Base-by-base conservation (phyloP, 2,113 vertebrate species). In the Phylloscopus trochilus region DNA sequence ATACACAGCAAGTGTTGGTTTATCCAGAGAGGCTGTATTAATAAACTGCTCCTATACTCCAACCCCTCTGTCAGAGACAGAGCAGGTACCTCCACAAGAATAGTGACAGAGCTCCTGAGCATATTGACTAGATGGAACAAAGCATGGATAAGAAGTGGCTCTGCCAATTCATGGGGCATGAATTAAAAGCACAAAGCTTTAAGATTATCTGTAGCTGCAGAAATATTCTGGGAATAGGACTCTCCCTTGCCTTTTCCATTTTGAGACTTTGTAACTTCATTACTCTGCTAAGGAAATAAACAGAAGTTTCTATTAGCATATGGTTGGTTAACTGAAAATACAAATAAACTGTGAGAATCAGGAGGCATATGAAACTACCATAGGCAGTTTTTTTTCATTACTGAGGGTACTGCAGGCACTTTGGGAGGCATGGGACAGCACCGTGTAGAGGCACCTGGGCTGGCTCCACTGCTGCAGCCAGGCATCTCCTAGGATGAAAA, bases 341-440 rank as follows among this genome's bases (percentile, higher is more conserved):
- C 23, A 63, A 63, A 81, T n/a, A 62, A 87, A 73, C 4, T 9
- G 1, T 58, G 82, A 90, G 21, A 64, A 87, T 60, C 15, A 22
- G 76, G 63, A 80, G 17, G 6, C n/a, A n/a, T n/a, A n/a, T n/a
- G n/a, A n/a, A 53, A 51, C 63, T 44, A 20, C 0, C 0, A 22
- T 4, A 35, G 28, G 15, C 22, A 22, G 17, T 37, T 39, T 59
- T 60, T 60, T 33, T 37, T 35, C 31, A 10, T 55, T 26, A 24
- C 3, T 2, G 4, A 46, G 37, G 6, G 31, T 11, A 52, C 59
- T 7, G 13, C 23, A 78, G 63, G 74, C 9, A 10, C 24, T 47
- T 13, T 44, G n/a, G 21, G 31, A 83, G 19, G 49, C 30, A 39
- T 10, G 21, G 64, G 31, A 37, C 1, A 37, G n/a, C 13, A n/a